Percentiles rank a stretch among this genome's conserved stretches.
Evolutionary conservation across 2,797 vertebrate genomes (phyloP).

Genomic region (Pipistrellus kuhlii): DNA sequence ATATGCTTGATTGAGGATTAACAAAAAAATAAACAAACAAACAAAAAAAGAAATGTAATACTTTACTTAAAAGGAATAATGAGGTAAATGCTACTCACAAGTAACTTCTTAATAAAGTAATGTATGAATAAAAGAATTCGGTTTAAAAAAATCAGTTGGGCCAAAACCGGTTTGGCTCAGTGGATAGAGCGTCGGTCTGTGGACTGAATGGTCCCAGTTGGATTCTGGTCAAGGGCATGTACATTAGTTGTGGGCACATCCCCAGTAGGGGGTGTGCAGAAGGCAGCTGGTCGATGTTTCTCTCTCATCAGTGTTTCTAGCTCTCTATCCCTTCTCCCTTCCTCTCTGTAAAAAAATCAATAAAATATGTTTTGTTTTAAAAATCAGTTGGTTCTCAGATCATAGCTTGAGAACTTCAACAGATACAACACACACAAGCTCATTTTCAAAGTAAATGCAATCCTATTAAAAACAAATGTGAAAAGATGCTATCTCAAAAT

Average conservation of each 20-base stretch:
- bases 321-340: no score
- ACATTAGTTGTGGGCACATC: no score
- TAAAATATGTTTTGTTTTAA: background rate
- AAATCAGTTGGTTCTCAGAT: background rate
- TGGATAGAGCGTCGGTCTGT: no score
- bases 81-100: background rate
- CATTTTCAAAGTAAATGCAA: slow-evolving; percentile 55
- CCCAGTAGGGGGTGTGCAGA: no score
- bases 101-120: slow-evolving; percentile 32
- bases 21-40: no score
- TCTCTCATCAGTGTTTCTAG: no score
- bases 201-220: no score
- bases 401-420: slow-evolving; percentile 9
- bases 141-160: background rate
- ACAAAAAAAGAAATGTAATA: background rate
- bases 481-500: background rate
- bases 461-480: background rate
- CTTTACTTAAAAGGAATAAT: slow-evolving; percentile 1
- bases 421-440: background rate
- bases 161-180: no score
- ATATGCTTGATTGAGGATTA: no score
- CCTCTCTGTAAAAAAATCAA: no score
- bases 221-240: no score
- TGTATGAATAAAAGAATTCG: background rate
- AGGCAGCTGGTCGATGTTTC: no score